Evolutionary conservation across 2,113 vertebrate genomes (phyloP).

Genomic region (Notarius lentiginosus): DNA sequence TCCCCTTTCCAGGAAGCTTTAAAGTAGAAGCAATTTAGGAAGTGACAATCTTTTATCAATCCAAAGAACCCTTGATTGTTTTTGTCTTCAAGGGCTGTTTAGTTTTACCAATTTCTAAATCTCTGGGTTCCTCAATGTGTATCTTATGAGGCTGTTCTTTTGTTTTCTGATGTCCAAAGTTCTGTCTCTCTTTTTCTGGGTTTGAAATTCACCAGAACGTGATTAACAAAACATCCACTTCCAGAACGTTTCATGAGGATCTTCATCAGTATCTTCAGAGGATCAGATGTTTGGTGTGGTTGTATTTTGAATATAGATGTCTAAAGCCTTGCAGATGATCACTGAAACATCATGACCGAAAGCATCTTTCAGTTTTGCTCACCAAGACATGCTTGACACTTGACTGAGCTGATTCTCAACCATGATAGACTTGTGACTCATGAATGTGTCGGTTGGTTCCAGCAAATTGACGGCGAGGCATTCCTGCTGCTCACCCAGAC

Average conservation of each 20-base stretch:
- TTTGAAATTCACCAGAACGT: not conserved
- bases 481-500: slow-evolving; percentile 86
- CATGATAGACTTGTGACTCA: not conserved
- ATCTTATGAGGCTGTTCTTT: not conserved
- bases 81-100: not conserved
- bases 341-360: not conserved
- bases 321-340: not conserved
- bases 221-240: not conserved
- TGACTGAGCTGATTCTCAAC: not conserved
- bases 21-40: not conserved
- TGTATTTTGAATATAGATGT: not conserved
- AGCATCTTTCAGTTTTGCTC: not conserved
- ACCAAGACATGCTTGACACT: not conserved
- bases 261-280: not conserved
- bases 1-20: not conserved
- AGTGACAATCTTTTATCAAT: not conserved
- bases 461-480: slow-evolving; percentile 89
- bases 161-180: too few species aligned
- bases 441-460: slow-evolving; percentile 16
- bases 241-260: not conserved
- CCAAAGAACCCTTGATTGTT: not conserved
- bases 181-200: not conserved
- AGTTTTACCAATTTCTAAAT: not conserved
- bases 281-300: not conserved
- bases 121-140: not conserved